A percentile compares a stretch with the other conserved stretches of the same genome.
phyloP scores from a whole-genome alignment of 1,140 invertebrate genomes.

The Trichonephila inaurata region DNA sequence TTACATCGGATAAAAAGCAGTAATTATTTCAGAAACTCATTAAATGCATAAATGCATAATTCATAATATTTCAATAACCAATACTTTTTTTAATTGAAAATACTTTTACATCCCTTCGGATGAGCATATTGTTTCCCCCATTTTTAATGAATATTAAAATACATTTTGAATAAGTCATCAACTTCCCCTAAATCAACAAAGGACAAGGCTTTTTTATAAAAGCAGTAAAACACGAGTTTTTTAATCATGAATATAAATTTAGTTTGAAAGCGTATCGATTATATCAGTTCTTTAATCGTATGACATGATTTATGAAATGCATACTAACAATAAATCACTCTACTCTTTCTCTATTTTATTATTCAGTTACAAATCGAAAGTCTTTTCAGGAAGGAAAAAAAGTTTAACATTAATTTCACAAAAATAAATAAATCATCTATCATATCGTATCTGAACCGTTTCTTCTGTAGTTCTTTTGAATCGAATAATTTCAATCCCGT shows the following conservation, averaged over 20 bases:
- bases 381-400: neutral
- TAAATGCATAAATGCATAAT: too few species aligned
- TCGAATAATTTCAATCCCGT: neutral
- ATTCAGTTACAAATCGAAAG: neutral
- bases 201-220: neutral
- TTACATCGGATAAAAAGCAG: too few species aligned
- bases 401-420: neutral
- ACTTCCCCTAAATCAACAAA: neutral
- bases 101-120: neutral
- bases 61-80: too few species aligned
- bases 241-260: neutral
- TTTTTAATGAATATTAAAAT: neutral
- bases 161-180: neutral
- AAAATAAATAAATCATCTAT: neutral
- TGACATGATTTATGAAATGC: neutral
- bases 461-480: neutral
- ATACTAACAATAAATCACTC: neutral
- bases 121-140: neutral
- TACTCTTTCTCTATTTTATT: neutral
- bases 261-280: neutral
- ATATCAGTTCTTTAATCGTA: neutral
- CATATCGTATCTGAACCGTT: neutral
- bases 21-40: too few species aligned
- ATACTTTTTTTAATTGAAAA: neutral
- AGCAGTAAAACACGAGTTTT: neutral